These are phyloP conservation scores for Galleria mellonella DNA, from an alignment of 1,140 invertebrate species.

Conservation along the genomic window DNA sequence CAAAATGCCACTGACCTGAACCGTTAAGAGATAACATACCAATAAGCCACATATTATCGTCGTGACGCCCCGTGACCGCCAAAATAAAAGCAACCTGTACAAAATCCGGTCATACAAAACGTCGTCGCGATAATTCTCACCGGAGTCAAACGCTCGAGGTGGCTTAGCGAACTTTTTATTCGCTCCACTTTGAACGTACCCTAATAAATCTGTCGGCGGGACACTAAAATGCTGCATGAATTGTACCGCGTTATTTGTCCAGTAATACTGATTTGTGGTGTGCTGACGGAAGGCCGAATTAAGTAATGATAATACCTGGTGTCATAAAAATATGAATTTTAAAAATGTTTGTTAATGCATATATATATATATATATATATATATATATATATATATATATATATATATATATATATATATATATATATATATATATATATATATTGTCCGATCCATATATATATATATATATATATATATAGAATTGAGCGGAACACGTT, in stretches of 20 bases:
- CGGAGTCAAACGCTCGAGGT: slow-evolving; percentile 14
- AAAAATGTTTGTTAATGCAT: background rate
- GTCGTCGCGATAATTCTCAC: slow-evolving; percentile 25
- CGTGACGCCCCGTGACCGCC: too few species aligned
- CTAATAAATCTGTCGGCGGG: slow-evolving; percentile 49
- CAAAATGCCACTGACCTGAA: too few species aligned
- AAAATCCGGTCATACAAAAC: slow-evolving; percentile 11
- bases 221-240: slow-evolving; percentile 34
- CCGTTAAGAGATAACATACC: too few species aligned
- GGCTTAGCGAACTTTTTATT: slow-evolving; percentile 26
- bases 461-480: too few species aligned
- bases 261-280: slow-evolving; percentile 22
- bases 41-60: too few species aligned
- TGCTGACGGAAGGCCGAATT: background rate
- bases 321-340: too few species aligned
- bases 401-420: background rate
- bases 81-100: background rate
- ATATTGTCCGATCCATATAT: too few species aligned
- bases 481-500: too few species aligned
- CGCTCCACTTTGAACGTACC: slow-evolving; percentile 28
- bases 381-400: background rate
- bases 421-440: too few species aligned
- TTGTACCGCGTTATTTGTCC: slow-evolving; percentile 41
- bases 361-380: background rate
- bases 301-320: too few species aligned